Evolutionary conservation across 2,797 vertebrate genomes (phyloP).

Genomic region (Anguilla anguilla): DNA sequence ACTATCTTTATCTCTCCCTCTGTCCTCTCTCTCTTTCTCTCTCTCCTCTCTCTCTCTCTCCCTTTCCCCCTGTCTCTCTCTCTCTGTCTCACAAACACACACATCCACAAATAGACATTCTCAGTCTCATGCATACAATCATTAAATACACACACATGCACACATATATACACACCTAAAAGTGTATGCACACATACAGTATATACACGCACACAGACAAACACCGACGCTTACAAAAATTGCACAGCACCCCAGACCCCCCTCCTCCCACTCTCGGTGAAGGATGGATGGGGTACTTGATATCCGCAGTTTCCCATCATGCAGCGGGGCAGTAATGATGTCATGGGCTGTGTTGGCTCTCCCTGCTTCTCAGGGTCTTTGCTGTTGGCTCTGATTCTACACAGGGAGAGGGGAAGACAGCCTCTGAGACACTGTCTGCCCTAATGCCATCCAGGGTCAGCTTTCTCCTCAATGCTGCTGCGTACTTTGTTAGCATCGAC

Average conservation of each 20-base stretch:
- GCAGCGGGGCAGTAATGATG: neutral
- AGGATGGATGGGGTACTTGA: neutral
- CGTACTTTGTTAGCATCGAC: neutral
- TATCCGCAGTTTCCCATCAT: slow-evolving; percentile 8
- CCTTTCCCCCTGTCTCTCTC: no score
- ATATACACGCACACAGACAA: no score
- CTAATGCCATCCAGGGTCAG: neutral
- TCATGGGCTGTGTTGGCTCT: neutral
- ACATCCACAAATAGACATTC: neutral
- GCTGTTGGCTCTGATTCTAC: neutral
- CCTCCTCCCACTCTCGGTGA: neutral
- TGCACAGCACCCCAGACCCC: neutral
- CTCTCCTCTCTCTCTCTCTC: no score
- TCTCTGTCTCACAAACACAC: neutral
- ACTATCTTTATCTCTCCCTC: no score
- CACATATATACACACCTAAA: neutral
- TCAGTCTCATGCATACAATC: neutral
- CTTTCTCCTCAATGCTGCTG: neutral
- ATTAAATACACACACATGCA: neutral
- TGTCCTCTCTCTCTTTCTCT: no score
- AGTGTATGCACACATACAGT: neutral
- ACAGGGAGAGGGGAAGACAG: neutral
- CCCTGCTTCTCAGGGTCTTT: neutral
- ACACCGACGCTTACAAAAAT: neutral
- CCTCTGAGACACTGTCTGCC: neutral